Conservation (phyloP, 2,888 invertebrate genomes). For the Caenorhabditis sp. region DNA sequence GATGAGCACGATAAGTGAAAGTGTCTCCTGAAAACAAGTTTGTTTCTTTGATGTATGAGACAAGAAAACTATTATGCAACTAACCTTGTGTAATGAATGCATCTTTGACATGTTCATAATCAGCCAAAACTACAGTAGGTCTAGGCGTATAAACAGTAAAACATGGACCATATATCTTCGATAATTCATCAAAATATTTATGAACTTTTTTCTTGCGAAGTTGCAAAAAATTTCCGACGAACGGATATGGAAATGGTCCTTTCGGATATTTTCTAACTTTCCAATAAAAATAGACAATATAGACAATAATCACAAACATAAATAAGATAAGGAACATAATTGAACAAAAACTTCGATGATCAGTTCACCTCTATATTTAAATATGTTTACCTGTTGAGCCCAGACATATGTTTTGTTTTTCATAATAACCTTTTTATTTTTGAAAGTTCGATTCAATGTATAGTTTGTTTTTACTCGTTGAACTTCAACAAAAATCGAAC, state of each 20-base stretch:
- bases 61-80: not conserved
- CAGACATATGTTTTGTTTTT: no score
- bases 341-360: no score
- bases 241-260: conserved; percentile 44
- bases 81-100: conserved; percentile 44
- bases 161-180: conserved; percentile 54
- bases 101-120: conserved; percentile 50
- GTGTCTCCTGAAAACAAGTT: conserved; percentile 18
- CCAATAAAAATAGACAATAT: conserved; percentile 37
- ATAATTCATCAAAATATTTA: conserved; percentile 21
- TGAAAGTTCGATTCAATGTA: no score
- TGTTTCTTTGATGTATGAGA: no score
- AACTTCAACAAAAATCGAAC: no score
- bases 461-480: no score
- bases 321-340: no score
- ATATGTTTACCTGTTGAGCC: no score
- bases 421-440: no score
- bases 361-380: no score
- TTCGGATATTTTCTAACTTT: conserved; percentile 46
- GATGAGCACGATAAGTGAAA: conserved; percentile 16
- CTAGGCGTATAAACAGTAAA: conserved; percentile 56
- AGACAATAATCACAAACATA: not conserved
- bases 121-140: conserved; percentile 43
- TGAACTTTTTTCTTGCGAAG: conserved; percentile 30
- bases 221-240: conserved; percentile 42